Evolutionary conservation across 2,888 invertebrate genomes (phyloP), one percentile per base, ranked within the genome.

Genomic region (Cantharis flavilabris): DNA sequence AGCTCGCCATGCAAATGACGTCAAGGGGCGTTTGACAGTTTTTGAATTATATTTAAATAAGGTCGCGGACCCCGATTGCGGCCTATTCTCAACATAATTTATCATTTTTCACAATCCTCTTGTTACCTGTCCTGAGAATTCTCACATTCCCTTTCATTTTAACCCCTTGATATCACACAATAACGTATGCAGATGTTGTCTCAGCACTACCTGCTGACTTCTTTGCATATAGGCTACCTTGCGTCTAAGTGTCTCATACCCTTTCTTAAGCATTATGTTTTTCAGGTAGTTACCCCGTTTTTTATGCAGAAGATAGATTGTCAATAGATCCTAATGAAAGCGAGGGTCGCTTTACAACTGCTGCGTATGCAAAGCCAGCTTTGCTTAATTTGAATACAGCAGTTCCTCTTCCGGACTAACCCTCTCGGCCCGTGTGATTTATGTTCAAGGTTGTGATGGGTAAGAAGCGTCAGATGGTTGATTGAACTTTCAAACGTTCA

Each of bases 41-140:
- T 84, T 83, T 86, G 87, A 87, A 87, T 87, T 84, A 87, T 87
- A 88, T 87, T 88, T 86, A 87, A 86, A 87, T 86, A 83, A 86
- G 85, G 84, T 82, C 85, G 83, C 83, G 82, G 80, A 81, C 81
- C 82, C 81, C 81, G 82, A 81, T 82, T 81, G 81, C 80, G 84
- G 82, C 80, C 84, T 81, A 83, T 84, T 83, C 84, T 81, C 78
- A 81, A 84, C 80, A 83, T 84, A 87, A 86, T 86, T 87, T 86
- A 86, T 86, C 86, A 86, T 86, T 85, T 86, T 85, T 84, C 80
- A 84, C 86, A 85, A 85, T 85, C 83, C 83, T 83, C 84, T 85
- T 84, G 85, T 86, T 87, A 86, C 86, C 86, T 85, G 85, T 85
- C 83, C 83, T 79, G 75, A 76, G 81, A 81, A 81, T 84, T 85